Conservation (phyloP, 2,797 vertebrate genomes). For the Tenualosa ilisha region DNA sequence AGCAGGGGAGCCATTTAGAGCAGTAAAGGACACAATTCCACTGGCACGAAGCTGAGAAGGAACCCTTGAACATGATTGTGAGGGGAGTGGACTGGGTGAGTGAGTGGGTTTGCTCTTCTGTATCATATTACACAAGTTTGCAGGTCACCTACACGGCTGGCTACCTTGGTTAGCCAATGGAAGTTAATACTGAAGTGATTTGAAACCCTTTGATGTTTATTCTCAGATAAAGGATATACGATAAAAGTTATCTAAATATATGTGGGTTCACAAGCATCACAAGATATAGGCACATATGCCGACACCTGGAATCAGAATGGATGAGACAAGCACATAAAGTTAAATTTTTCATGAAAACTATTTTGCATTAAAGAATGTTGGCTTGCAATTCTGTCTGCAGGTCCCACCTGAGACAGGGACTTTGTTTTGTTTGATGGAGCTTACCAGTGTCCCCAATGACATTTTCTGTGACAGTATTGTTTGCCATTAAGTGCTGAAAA, state of each 20-base stretch:
- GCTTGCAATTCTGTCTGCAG: background rate
- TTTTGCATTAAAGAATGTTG: background rate
- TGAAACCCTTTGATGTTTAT: background rate
- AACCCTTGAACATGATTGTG: no score
- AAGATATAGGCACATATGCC: background rate
- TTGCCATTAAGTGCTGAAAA: slow-evolving; percentile 43
- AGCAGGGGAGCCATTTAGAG: no score
- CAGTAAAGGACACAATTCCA: no score
- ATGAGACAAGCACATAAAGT: background rate
- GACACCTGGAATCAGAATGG: background rate
- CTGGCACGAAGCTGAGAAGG: no score
- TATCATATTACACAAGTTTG: no score
- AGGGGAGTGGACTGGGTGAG: no score
- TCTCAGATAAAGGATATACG: background rate
- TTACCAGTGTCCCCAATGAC: background rate
- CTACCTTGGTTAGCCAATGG: background rate
- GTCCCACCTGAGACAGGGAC: background rate
- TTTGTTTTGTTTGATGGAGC: background rate
- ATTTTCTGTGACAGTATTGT: slow-evolving; percentile 39
- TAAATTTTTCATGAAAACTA: background rate
- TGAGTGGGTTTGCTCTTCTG: no score
- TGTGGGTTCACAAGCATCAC: background rate
- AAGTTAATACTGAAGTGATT: background rate
- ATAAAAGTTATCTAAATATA: background rate
- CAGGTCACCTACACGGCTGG: background rate